Evolutionary conservation across 2,888 invertebrate species (phyloP), one percentile per base, ranked within the genome.

Genomic region (Acrocyrtus sp.): DNA sequence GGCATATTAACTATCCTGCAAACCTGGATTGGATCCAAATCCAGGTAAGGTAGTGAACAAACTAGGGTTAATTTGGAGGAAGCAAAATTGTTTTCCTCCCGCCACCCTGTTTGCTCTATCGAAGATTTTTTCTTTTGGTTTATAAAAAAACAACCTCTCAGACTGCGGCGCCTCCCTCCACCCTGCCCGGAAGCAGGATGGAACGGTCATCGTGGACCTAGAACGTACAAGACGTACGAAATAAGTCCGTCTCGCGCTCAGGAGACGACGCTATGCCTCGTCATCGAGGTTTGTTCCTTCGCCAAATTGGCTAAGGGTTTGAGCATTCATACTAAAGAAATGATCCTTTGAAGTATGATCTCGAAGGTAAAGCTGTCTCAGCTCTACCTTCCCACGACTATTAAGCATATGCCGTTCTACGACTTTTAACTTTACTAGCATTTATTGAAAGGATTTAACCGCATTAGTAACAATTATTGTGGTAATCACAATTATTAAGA

Each of bases 271-370:
- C 74, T 76, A 34, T 63, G 19, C 48, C 76, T 78, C 79, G 39
- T 79, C 79, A 76, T 78, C 79, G 79, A 75, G 77, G 78, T 68
- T 78, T 79, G 76, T 78, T 77, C 79, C 79, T 79, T 79, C 77
- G 79, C 79, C 79, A 34, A 53, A 26, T 24, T 75, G 78, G 79
- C 75, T 75, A 67, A 76, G 76, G 79, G 75, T 78, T 72, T 65
- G 53, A 50, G 51, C 65, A 65, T 60, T 47, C 72, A 65, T 72
- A 65, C 72, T 57, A 65, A 58, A 58, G 63, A 70, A 70, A 63
- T 70, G 70, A 70, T 70, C 70, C 70, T 70, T 63, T 63, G 63
- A 70, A 70, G 70, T 70, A 63, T 70, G 70, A 70, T 70, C 63
- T 70, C 63, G 43, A 63, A 27, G 27, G 39, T 62, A 62, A 19